A percentile compares a stretch with the other conserved stretches of the same genome.
phyloP scores from a whole-genome alignment of 2,797 vertebrate species.

The Mormyrops attenuatus region DNA sequence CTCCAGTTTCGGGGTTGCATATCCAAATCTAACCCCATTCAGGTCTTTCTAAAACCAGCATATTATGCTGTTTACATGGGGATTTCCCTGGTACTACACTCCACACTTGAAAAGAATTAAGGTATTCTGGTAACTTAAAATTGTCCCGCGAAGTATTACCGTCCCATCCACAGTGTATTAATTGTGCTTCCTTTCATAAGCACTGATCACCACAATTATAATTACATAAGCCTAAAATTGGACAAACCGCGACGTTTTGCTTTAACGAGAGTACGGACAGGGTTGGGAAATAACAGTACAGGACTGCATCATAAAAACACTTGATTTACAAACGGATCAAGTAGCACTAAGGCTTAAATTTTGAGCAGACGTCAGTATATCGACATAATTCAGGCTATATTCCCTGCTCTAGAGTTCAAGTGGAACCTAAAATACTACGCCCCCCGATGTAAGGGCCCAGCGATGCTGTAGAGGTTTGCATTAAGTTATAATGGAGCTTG shows the following conservation, averaged over 20 bases:
- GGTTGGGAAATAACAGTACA: neutral
- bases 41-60: neutral
- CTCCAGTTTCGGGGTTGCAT: too few relatives aligned
- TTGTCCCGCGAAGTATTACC: neutral
- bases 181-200: neutral
- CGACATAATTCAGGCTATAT: neutral
- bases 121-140: neutral
- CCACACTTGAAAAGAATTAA: neutral
- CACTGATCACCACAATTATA: neutral
- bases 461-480: neutral
- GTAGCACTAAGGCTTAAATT: neutral
- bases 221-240: neutral
- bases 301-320: neutral
- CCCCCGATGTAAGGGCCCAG: neutral
- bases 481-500: neutral
- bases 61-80: neutral
- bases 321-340: neutral
- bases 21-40: neutral
- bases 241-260: neutral
- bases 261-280: neutral
- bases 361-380: neutral
- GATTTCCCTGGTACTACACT: neutral
- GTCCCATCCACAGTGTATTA: neutral
- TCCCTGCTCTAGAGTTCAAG: neutral
- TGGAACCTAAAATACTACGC: neutral